A percentile compares a stretch with the other conserved stretches of the same genome.
Evolutionary conservation across 2,113 vertebrate genomes (phyloP).

Genomic region (Etheostoma cragini): DNA sequence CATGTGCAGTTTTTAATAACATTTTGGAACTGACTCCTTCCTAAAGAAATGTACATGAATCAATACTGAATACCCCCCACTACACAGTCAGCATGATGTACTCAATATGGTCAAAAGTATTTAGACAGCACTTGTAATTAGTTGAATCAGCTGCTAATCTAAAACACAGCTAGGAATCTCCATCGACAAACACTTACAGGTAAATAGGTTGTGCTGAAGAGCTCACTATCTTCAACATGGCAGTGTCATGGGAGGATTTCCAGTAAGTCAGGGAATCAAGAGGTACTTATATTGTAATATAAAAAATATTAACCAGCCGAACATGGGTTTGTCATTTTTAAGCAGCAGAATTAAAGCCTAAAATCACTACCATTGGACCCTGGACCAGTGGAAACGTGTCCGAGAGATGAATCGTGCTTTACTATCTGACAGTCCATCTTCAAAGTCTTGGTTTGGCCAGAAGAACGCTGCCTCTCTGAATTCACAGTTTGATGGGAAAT

Average conservation of each 20-base stretch:
- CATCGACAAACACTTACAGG: not conserved
- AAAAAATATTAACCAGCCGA: too few species aligned
- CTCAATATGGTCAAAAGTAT: not conserved
- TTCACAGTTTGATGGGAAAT: not conserved
- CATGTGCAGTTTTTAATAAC: conserved; percentile 36
- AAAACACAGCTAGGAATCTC: not conserved
- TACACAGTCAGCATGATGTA: not conserved
- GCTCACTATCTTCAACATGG: not conserved
- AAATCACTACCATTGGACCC: not conserved
- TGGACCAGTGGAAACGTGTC: not conserved
- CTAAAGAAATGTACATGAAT: conserved; percentile 12
- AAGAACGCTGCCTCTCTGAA: not conserved
- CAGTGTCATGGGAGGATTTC: not conserved
- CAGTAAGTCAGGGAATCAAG: not conserved
- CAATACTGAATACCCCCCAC: not conserved
- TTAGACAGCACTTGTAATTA: not conserved
- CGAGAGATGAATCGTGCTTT: not conserved
- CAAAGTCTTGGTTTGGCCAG: not conserved
- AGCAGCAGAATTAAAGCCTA: not conserved
- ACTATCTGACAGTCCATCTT: not conserved
- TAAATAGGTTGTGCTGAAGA: not conserved
- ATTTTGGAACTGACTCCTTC: conserved; percentile 18
- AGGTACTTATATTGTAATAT: not conserved
- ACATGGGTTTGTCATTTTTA: not conserved
- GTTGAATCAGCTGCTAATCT: not conserved